Conservation (phyloP, 2,113 vertebrate genomes). For the Heterotilapia buettikoferi region DNA sequence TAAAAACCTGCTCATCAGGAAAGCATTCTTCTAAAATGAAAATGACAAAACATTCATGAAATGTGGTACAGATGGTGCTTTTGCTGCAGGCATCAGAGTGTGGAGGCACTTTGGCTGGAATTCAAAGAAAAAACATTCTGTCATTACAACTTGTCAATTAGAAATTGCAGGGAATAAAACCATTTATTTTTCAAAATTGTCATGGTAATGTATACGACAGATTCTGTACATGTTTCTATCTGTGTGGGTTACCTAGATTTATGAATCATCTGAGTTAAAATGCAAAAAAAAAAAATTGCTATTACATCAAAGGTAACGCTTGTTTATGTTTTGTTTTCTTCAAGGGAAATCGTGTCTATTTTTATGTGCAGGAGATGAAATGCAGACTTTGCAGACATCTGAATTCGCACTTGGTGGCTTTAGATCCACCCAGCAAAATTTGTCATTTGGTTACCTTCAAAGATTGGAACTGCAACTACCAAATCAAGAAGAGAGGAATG, state of each 20-base stretch:
- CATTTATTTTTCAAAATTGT: not conserved
- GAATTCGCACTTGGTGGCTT: not conserved
- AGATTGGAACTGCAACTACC: not conserved
- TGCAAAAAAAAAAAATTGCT: not conserved
- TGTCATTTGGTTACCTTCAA: not conserved
- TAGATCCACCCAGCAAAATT: not conserved
- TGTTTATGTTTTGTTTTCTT: not conserved
- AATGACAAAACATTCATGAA: conserved; percentile 22
- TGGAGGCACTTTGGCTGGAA: conserved; percentile 31
- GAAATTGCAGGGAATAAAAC: conserved; percentile 3
- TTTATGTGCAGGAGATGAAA: not conserved
- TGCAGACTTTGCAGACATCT: not conserved
- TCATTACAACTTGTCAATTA: conserved; percentile 35
- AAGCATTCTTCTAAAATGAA: conserved; percentile 29
- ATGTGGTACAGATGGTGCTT: conserved; percentile 42
- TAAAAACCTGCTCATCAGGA: conserved; percentile 48
- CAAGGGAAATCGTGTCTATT: not conserved
- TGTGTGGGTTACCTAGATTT: not conserved
- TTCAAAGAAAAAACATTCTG: conserved; percentile 35
- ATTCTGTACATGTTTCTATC: not conserved
- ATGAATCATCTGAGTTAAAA: not conserved
- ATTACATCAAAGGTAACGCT: not conserved
- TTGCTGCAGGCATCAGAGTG: conserved; percentile 40
- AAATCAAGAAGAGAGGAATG: not conserved
- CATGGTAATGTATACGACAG: not conserved